phyloP scores from a whole-genome alignment of 1,140 invertebrate genomes.

The Monochamus saltuarius region DNA sequence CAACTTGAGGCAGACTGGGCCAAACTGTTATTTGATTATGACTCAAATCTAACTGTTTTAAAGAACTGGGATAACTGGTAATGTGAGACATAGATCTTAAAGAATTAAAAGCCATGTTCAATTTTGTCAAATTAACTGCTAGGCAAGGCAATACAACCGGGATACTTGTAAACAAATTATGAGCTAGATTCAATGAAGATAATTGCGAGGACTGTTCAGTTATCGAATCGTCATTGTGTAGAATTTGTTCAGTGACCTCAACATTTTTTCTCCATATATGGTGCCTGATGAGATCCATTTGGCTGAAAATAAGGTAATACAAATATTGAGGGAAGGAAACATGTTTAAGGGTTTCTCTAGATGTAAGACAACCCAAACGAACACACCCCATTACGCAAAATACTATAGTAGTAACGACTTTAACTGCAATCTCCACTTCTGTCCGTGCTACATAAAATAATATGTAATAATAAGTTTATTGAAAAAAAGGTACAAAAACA shows the following conservation, averaged over 20 bases:
- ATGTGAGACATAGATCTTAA: conserved; percentile 84
- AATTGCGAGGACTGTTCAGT: conserved; percentile 62
- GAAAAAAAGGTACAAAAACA: too few relatives aligned
- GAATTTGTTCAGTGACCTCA: conserved; percentile 69
- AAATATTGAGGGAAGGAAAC: too few relatives aligned
- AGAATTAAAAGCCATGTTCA: conserved; percentile 91
- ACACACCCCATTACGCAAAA: too few relatives aligned
- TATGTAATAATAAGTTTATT: too few relatives aligned
- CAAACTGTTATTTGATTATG: conserved; percentile 90
- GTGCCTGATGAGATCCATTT: conserved; percentile 62
- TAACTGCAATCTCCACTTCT: too few relatives aligned
- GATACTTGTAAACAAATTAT: conserved; percentile 86
- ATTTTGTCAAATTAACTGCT: conserved; percentile 78
- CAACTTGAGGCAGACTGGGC: conserved; percentile 77
- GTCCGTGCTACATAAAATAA: too few relatives aligned
- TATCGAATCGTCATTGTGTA: conserved; percentile 52
- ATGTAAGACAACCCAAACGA: too few relatives aligned
- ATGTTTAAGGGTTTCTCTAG: too few relatives aligned
- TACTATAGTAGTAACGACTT: too few relatives aligned
- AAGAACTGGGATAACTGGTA: conserved; percentile 80
- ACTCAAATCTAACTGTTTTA: conserved; percentile 91
- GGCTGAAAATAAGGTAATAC: conserved; percentile 41
- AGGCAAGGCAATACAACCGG: conserved; percentile 87
- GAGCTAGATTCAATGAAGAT: conserved; percentile 80
- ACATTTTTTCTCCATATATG: conserved; percentile 72